phyloP scores from a whole-genome alignment of 2,888 invertebrate genomes.

The Pseudolycoriella hygida region DNA sequence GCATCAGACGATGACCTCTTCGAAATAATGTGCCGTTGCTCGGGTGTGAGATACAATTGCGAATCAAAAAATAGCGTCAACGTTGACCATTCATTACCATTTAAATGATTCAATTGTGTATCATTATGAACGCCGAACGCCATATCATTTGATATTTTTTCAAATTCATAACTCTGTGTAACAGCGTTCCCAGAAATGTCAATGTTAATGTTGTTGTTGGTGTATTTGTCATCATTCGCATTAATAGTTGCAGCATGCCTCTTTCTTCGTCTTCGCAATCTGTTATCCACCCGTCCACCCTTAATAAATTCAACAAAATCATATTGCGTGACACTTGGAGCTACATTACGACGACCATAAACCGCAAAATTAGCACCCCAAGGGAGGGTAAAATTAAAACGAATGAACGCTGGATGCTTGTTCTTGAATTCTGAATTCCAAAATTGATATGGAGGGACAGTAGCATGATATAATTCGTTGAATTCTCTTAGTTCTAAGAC shows the following conservation, averaged over 20 bases:
- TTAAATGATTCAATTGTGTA: background rate
- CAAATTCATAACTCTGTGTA: background rate
- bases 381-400: slow-evolving; percentile 76
- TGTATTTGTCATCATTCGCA: background rate
- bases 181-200: background rate
- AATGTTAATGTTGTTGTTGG: background rate
- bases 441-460: slow-evolving; percentile 78
- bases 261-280: slow-evolving; percentile 38
- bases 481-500: slow-evolving; percentile 70
- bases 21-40: slow-evolving; percentile 16
- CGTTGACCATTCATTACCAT: background rate
- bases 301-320: slow-evolving; percentile 92
- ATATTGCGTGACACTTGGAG: slow-evolving; percentile 91
- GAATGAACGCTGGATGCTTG: slow-evolving; percentile 76
- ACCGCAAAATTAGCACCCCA: slow-evolving; percentile 92
- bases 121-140: background rate
- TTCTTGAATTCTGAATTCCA: slow-evolving; percentile 87
- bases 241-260: slow-evolving; percentile 1
- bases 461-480: slow-evolving; percentile 66
- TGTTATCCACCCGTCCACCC: slow-evolving; percentile 64
- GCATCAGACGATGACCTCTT: slow-evolving; percentile 29
- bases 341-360: slow-evolving; percentile 85
- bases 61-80: slow-evolving; percentile 5
- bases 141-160: background rate
- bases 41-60: slow-evolving; percentile 14